Conservation (phyloP, 2,888 invertebrate genomes). For the Iselma pallidipennis region DNA sequence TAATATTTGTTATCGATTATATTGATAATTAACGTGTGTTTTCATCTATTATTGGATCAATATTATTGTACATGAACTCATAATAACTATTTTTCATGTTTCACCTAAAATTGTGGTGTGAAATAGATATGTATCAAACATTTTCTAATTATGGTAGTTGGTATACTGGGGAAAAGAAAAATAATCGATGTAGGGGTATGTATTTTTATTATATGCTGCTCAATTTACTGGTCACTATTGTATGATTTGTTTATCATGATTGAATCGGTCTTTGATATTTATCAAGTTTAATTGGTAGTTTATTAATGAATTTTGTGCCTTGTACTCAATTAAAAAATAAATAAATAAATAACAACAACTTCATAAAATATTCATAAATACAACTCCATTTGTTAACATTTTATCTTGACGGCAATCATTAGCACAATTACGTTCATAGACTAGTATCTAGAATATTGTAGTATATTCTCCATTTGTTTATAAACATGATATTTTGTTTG, state of each 20-base stretch:
- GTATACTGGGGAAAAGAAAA: neutral
- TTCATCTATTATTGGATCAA: neutral
- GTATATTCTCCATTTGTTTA: no score
- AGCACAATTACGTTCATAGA: neutral
- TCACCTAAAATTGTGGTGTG: neutral
- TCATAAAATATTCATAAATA: conserved; percentile 1
- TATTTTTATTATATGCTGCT: neutral
- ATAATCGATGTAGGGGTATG: no score
- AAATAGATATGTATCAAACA: neutral
- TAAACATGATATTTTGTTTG: neutral
- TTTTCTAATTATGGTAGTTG: neutral
- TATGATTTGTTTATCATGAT: neutral
- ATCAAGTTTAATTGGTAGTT: neutral
- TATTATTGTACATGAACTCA: neutral
- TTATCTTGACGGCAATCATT: neutral
- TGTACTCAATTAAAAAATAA: neutral
- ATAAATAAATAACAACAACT: neutral
- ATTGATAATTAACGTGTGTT: neutral
- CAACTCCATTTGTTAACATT: neutral
- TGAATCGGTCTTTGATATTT: neutral
- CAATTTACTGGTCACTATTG: neutral
- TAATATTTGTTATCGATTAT: conserved; percentile 8
- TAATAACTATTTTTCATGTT: neutral
- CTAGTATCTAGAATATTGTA: neutral
- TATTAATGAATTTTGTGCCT: neutral